These are phyloP conservation scores for Colinus virginianus DNA, from an alignment of 2,113 vertebrate species.

Conservation along the genomic window DNA sequence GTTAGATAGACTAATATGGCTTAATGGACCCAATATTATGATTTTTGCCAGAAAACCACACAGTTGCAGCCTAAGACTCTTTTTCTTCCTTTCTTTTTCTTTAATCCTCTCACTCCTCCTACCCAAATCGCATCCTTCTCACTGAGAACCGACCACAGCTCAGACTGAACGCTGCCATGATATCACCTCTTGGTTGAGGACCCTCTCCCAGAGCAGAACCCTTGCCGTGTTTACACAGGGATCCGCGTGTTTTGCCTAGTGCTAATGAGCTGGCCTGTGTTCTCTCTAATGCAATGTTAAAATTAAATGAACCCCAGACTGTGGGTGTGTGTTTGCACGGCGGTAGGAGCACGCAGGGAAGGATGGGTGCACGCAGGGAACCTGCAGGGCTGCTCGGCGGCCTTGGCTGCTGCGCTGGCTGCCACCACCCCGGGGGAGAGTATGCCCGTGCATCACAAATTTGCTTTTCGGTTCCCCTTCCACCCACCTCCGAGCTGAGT, in stretches of 20 bases:
- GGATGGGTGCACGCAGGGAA: conserved; percentile 66
- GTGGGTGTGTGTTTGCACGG: conserved; percentile 70
- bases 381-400: conserved; percentile 65
- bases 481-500: conserved; percentile 66
- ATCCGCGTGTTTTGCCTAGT: conserved; percentile 55
- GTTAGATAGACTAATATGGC: accelerated
- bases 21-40: neutral
- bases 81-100: neutral
- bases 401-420: conserved; percentile 68
- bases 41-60: neutral
- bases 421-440: conserved; percentile 74
- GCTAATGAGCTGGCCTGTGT: conserved; percentile 63
- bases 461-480: conserved; percentile 72
- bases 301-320: conserved; percentile 68
- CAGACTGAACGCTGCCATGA: neutral
- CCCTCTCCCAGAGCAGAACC: neutral
- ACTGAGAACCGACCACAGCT: neutral
- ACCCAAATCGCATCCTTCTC: neutral
- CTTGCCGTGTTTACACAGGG: neutral
- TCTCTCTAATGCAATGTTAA: conserved; percentile 58
- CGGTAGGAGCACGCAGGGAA: conserved; percentile 53
- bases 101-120: neutral
- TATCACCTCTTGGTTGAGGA: neutral
- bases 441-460: conserved; percentile 73
- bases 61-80: neutral